phyloP scores from a whole-genome alignment of 1,140 invertebrate genomes.

The Drosophila serrata region DNA sequence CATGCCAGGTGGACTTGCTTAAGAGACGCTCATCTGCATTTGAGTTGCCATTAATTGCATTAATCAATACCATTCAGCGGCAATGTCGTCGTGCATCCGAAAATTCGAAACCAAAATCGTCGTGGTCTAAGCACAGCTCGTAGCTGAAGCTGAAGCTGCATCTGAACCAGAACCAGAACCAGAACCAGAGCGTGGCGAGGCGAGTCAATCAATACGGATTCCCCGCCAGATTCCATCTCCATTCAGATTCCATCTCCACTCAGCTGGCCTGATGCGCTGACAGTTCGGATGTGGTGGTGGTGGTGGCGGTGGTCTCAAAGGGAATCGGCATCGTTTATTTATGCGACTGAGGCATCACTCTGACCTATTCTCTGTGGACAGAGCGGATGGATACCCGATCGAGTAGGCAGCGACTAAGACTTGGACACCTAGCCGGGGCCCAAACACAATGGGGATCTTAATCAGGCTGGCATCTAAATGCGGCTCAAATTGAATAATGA shows the following conservation, averaged over 20 bases:
- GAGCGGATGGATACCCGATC: conserved; percentile 9
- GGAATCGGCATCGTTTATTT: conserved; percentile 52
- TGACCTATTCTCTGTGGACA: conserved; percentile 44
- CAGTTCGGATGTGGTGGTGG: conserved; percentile 34
- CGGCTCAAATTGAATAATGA: conserved; percentile 80
- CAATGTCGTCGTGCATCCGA: background rate
- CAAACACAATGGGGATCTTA: conserved; percentile 45
- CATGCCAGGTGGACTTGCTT: conserved; percentile 10
- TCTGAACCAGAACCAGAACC: conserved; percentile 2
- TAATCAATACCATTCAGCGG: conserved; percentile 24
- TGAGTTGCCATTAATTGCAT: conserved; percentile 41
- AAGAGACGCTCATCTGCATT: conserved; percentile 30
- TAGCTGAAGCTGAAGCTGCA: background rate
- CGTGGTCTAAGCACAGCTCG: conserved; percentile 4
- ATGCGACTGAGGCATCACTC: conserved; percentile 25
- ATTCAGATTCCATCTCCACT: conserved; percentile 17
- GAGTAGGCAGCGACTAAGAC: conserved; percentile 4
- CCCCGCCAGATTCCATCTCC: conserved; percentile 4
- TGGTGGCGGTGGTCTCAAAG: conserved; percentile 36
- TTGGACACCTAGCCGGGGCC: conserved; percentile 17
- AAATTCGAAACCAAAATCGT: conserved; percentile 14
- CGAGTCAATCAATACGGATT: conserved; percentile 38
- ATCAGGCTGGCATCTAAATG: conserved; percentile 76
- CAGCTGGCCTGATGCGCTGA: conserved; percentile 39
- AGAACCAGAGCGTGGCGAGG: background rate